Conservation (phyloP, 2,113 vertebrate genomes). For the Motacilla alba region DNA sequence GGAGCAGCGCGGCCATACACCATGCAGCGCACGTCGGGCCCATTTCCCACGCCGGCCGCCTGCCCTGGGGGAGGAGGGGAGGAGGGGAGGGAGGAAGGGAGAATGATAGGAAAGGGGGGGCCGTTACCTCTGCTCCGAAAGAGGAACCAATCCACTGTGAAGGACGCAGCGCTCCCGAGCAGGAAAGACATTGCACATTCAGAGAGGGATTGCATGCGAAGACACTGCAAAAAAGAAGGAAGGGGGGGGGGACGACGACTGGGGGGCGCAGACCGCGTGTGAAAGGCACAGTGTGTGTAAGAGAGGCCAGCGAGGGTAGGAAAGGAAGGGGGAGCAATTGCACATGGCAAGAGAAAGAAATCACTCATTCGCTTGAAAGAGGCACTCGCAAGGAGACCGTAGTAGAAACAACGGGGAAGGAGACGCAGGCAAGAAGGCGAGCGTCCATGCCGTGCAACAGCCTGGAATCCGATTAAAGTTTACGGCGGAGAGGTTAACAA, state of each 20-base stretch:
- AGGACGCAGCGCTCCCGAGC: constrained; percentile 59
- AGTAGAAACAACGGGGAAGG: background rate
- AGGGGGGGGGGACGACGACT: background rate
- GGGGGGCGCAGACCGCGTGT: background rate
- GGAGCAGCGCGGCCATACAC: constrained; percentile 21
- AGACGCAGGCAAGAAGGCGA: background rate
- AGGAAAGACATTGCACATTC: constrained; percentile 25
- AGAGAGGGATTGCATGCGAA: constrained; percentile 15
- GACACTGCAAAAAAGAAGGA: background rate
- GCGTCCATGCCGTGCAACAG: background rate
- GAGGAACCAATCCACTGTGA: constrained; percentile 74
- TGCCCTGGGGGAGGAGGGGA: constrained; percentile 37
- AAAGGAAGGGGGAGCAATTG: background rate
- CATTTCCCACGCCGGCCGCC: constrained; percentile 77
- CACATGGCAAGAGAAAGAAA: constrained; percentile 28
- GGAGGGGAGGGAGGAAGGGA: background rate
- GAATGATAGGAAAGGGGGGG: background rate
- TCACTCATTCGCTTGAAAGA: constrained; percentile 23
- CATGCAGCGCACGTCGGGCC: constrained; percentile 74
- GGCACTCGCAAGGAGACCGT: background rate
- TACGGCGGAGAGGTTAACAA: background rate
- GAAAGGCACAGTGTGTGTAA: constrained; percentile 40
- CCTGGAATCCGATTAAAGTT: constrained; percentile 50
- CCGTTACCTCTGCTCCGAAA: constrained; percentile 57
- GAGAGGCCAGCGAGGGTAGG: background rate